Percentiles rank a stretch among this genome's conserved stretches.
Conservation (phyloP, 1,140 invertebrate genomes). For the Trichonephila inaurata region DNA sequence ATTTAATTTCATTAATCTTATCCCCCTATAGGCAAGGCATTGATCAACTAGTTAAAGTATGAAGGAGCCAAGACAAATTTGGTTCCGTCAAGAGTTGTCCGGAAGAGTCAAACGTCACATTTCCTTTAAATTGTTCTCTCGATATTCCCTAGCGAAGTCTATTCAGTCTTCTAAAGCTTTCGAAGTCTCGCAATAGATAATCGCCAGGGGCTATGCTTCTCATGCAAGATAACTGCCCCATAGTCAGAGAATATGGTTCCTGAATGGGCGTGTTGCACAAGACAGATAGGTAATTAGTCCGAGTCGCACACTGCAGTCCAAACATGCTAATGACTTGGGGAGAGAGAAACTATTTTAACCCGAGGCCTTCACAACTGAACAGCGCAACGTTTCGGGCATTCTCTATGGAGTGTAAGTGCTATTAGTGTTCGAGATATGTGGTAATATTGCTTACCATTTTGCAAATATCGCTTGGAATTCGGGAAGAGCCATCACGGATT, state of each 20-base stretch:
- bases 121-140: conserved; percentile 46
- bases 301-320: conserved; percentile 42
- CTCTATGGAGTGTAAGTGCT: conserved; percentile 41
- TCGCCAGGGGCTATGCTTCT: conserved; percentile 52
- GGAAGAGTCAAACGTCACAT: neutral
- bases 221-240: conserved; percentile 57
- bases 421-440: conserved; percentile 36
- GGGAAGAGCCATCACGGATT: neutral
- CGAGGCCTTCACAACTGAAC: conserved; percentile 46
- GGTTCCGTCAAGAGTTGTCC: neutral
- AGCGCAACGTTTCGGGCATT: conserved; percentile 24
- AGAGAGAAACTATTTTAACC: conserved; percentile 65
- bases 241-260: conserved; percentile 54
- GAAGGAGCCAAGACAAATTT: neutral
- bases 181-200: conserved; percentile 47
- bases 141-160: conserved; percentile 5
- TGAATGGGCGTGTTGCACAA: conserved; percentile 59
- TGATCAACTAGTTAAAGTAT: conserved; percentile 5
- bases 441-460: conserved; percentile 54
- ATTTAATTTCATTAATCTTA: conserved; percentile 36
- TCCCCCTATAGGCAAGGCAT: neutral
- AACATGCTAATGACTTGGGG: conserved; percentile 67
- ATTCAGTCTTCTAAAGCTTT: conserved; percentile 27
- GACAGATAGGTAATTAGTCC: conserved; percentile 71
- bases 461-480: conserved; percentile 24